phyloP scores from a whole-genome alignment of 1,140 invertebrate species.

The Brachionus paranguensis region DNA sequence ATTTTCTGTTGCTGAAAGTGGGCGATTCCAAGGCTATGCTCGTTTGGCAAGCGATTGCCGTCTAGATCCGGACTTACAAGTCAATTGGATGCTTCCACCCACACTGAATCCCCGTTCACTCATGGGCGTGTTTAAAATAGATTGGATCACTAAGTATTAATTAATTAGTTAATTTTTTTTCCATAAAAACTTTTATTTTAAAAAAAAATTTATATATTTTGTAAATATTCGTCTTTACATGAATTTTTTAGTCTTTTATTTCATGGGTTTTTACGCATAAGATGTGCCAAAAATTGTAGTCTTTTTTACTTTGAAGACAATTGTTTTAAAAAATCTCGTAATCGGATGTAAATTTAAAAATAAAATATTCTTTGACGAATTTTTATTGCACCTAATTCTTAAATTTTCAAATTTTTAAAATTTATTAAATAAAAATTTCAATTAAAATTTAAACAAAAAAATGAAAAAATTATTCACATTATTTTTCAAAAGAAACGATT shows the following conservation, averaged over 20 bases:
- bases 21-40: slow-evolving; percentile 77
- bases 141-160: slow-evolving; percentile 68
- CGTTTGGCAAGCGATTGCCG: slow-evolving; percentile 76
- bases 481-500: slow-evolving; percentile 66
- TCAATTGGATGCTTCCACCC: slow-evolving; percentile 81
- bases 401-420: neutral
- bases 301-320: neutral
- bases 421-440: neutral
- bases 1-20: slow-evolving; percentile 95
- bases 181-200: neutral
- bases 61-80: slow-evolving; percentile 75
- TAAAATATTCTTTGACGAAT: neutral
- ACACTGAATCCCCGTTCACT: slow-evolving; percentile 82
- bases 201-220: slow-evolving; percentile 20
- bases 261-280: neutral
- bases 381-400: neutral
- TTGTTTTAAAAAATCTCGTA: neutral
- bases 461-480: neutral
- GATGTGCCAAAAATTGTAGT: neutral
- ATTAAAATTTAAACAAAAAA: neutral
- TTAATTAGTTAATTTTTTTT: slow-evolving; percentile 27
- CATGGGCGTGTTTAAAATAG: slow-evolving; percentile 87
- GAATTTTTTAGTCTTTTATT: neutral
- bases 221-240: neutral
- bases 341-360: neutral